Evolutionary conservation across 1,140 invertebrate genomes (phyloP).

Genomic region (Kradibia gibbosae): DNA sequence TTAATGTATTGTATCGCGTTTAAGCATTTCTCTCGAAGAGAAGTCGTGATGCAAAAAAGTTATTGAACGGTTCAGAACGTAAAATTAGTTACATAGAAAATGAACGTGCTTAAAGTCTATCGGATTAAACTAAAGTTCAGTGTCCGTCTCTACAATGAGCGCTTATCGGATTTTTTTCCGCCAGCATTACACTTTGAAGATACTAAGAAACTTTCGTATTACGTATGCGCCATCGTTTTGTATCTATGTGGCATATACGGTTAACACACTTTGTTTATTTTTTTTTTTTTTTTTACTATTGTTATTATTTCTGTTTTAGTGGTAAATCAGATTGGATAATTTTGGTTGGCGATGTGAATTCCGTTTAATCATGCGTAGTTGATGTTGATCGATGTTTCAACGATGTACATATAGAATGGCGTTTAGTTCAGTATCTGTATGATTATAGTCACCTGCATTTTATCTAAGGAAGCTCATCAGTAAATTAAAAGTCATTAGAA

Average conservation of each 20-base stretch:
- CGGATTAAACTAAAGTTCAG: neutral
- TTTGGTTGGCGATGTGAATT: conserved; percentile 1
- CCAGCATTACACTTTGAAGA: neutral
- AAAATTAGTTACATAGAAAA: neutral
- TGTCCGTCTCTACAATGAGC: neutral
- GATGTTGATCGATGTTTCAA: neutral
- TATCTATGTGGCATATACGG: neutral
- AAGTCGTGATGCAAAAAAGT: neutral
- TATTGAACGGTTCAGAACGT: conserved; percentile 16
- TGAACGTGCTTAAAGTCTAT: conserved; percentile 30
- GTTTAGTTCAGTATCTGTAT: conserved; percentile 6
- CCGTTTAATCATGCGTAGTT: conserved; percentile 14
- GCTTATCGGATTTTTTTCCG: conserved; percentile 32
- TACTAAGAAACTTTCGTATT: conserved; percentile 4
- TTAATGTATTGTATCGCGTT: too few species aligned
- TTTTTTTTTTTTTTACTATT: conserved; percentile 1
- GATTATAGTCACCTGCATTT: conserved; percentile 9
- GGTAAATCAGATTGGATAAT: neutral
- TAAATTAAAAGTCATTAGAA: neutral
- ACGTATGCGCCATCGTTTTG: neutral
- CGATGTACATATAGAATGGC: conserved; percentile 24
- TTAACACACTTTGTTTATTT: neutral
- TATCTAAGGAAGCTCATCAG: conserved; percentile 7
- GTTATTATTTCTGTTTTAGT: conserved; percentile 15
- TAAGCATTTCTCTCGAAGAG: conserved; percentile 9